A percentile compares a stretch with the other conserved stretches of the same genome.
These are phyloP conservation scores for Limosa lapponica DNA, from an alignment of 2,797 vertebrate genomes.

Conservation along the genomic window DNA sequence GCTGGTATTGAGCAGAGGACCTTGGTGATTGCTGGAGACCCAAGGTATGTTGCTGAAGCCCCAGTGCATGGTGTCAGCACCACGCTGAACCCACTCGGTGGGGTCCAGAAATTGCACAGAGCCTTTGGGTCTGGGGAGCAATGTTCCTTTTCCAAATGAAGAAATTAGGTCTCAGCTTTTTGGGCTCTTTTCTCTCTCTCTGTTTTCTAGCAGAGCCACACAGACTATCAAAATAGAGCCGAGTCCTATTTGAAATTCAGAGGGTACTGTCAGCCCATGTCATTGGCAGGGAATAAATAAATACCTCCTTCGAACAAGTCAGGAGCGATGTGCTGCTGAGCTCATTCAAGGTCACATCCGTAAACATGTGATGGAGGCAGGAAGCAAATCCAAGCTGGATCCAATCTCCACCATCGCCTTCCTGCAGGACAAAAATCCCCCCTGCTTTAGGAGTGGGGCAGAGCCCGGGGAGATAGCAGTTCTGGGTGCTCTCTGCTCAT, in stretches of 20 bases:
- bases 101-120: background rate
- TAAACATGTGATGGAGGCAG: background rate
- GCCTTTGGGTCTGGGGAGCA: background rate
- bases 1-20: background rate
- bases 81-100: rapidly evolving
- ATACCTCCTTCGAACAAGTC: background rate
- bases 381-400: background rate
- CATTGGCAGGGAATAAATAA: conserved; percentile 59
- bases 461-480: background rate
- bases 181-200: background rate
- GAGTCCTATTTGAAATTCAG: conserved; percentile 32
- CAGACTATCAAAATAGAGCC: background rate
- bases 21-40: background rate
- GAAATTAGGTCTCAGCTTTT: background rate
- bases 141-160: rapidly evolving
- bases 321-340: conserved; percentile 8
- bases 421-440: background rate
- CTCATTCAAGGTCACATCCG: conserved; percentile 11
- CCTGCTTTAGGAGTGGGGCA: background rate
- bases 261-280: conserved; percentile 8
- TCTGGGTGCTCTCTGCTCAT: rapidly evolving
- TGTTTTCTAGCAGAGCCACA: background rate
- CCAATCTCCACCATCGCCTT: rapidly evolving
- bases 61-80: rapidly evolving
- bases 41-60: rapidly evolving